A percentile compares a stretch with the other conserved stretches of the same genome.
phyloP scores from a whole-genome alignment of 2,888 invertebrate genomes.

The Timema podura region DNA sequence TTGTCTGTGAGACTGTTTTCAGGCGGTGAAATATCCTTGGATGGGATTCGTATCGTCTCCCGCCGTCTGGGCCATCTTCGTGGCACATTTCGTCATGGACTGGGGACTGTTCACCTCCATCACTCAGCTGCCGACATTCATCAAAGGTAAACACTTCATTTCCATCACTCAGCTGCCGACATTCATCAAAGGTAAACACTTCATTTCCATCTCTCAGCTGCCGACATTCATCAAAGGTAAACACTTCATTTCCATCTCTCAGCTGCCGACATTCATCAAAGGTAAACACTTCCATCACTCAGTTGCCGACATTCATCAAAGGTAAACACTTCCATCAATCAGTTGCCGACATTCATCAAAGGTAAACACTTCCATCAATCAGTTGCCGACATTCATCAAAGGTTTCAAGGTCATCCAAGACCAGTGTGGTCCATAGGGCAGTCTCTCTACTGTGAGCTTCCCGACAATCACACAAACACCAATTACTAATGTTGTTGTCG shows the following conservation, averaged over 20 bases:
- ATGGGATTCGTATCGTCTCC: neutral
- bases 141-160: neutral
- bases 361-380: too few species aligned
- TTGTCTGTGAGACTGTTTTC: neutral
- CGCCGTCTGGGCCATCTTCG: neutral
- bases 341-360: too few species aligned
- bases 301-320: conserved; percentile 6
- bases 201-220: neutral
- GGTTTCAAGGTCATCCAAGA: too few species aligned
- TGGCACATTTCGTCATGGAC: neutral
- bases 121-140: neutral
- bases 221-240: conserved; percentile 4
- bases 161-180: neutral
- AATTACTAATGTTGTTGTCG: too few species aligned
- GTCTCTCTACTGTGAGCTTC: too few species aligned
- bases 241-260: neutral
- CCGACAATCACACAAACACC: too few species aligned
- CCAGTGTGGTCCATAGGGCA: too few species aligned
- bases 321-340: too few species aligned
- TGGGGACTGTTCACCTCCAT: neutral
- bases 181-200: neutral
- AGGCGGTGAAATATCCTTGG: conserved; percentile 9
- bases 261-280: conserved; percentile 6
- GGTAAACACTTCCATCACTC: neutral
- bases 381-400: too few species aligned